Percentiles rank a stretch among this genome's conserved stretches.
These are phyloP conservation scores for Porites cylindrica DNA, from an alignment of 92 coral and sea anemone species.

Conservation along the genomic window DNA sequence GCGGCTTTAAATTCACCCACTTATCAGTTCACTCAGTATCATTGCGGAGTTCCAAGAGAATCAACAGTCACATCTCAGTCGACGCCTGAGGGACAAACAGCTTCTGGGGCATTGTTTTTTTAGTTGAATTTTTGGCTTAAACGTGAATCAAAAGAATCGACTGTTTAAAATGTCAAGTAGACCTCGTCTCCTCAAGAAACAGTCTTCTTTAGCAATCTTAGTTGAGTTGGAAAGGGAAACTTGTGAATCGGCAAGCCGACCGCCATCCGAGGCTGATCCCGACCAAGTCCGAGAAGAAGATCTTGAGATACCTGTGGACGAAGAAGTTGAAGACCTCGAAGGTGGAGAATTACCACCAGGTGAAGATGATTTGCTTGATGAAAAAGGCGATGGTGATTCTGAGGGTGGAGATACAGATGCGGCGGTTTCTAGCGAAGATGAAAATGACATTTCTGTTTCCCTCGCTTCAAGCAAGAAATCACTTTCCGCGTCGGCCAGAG, in stretches of 20 bases:
- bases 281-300: slow-evolving; percentile 51
- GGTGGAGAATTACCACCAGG: slow-evolving; percentile 14
- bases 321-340: slow-evolving; percentile 11
- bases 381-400: slow-evolving; percentile 59
- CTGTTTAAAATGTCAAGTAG: slow-evolving; percentile 48
- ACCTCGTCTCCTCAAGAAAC: slow-evolving; percentile 68
- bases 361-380: slow-evolving; percentile 33
- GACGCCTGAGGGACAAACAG: too few relatives aligned
- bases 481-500: slow-evolving; percentile 2
- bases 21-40: background rate
- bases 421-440: slow-evolving; percentile 66
- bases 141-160: background rate
- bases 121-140: background rate
- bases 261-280: slow-evolving; percentile 37
- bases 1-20: background rate
- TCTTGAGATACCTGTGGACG: slow-evolving; percentile 8
- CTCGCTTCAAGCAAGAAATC: slow-evolving; percentile 38
- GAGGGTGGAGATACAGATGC: slow-evolving; percentile 85
- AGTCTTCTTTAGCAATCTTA: slow-evolving; percentile 79
- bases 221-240: slow-evolving; percentile 76
- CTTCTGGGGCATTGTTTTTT: too few relatives aligned
- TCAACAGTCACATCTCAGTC: too few relatives aligned
- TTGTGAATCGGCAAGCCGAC: slow-evolving; percentile 50
- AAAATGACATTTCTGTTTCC: slow-evolving; percentile 43
- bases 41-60: background rate